Base-by-base conservation (phyloP, 35 echinoderm and acorn worm genomes). In the Stichopus chloronotus region DNA sequence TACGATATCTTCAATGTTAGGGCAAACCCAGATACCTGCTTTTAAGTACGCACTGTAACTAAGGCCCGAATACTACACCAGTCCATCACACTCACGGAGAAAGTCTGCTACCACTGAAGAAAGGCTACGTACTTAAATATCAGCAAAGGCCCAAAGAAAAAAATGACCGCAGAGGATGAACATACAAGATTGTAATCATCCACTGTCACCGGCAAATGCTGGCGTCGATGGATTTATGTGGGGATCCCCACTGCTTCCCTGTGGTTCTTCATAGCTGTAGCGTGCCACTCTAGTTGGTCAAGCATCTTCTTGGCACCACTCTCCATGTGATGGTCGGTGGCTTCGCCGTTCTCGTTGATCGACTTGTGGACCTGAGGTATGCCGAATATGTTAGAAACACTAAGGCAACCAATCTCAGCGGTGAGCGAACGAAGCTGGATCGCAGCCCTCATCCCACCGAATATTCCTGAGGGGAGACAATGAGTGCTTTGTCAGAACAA, bases 351-450 rank as follows among this genome's bases (percentile, higher is more conserved):
- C 20, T 93, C 93, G 43, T 92, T 82, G 24, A 96, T 84, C 12
- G 88, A 77, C 43, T 93, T 43, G 21, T 92, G 56, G 5, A 87
- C 91, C 24, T 90, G 56, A 10, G 97, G 97, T 9, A 99, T 93
- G 24, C 97, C 97, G 90, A 99, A 99, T 65, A 99, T 99, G 57
- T 99, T 99, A 78, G 97, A 99, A 16, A 99, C 97, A 12, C 92
- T 92, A 57, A 96, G 87, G 79, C 97, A 99, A 4, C 97, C 97
- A 7, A 99, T 95, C 53, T 96, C 97, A 24, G 95, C 95, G 6
- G 96, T 61, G 72, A 99, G 92, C n/a, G 91, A 78, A 3, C 97
- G 87, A 5, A 99, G 97, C 78, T 99, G 97, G 53, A 99, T 99
- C 57, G 97, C 97, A 55, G 91, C 78, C 16, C 97, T 86, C 97